Evolutionary conservation across 2,888 invertebrate species (phyloP).

Genomic region (Heliconius hortense): DNA sequence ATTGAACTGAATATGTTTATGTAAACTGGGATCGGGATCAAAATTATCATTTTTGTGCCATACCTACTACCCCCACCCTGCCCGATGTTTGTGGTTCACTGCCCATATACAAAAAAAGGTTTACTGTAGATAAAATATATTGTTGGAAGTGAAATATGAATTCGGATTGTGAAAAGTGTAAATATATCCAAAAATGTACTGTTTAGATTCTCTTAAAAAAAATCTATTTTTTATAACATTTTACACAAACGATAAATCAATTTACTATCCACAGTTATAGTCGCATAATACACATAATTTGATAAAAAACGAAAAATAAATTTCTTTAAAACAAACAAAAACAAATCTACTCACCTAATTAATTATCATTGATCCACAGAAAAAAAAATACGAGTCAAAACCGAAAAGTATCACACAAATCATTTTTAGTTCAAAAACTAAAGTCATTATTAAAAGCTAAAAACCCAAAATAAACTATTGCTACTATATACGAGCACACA

Average conservation of each 20-base stretch:
- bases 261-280: too few species aligned
- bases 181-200: not conserved
- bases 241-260: not conserved
- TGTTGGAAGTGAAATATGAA: not conserved
- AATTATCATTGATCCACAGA: not conserved
- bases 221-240: not conserved
- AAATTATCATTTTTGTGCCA: conserved; percentile 30
- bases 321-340: too few species aligned
- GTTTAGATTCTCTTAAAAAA: not conserved
- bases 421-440: not conserved
- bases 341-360: not conserved
- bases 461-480: conserved; percentile 21
- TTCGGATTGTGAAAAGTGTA: not conserved
- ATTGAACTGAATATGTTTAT: too few species aligned
- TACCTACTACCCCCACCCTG: not conserved
- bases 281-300: too few species aligned
- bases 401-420: not conserved
- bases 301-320: too few species aligned
- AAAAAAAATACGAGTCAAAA: not conserved
- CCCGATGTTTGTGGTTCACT: conserved; percentile 17
- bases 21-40: conserved; percentile 19
- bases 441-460: conserved; percentile 17
- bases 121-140: conserved; percentile 7
- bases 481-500: conserved; percentile 9
- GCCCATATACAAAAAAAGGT: conserved; percentile 3